Percentiles rank a stretch among this genome's conserved stretches.
Evolutionary conservation across 2,888 invertebrate species (phyloP).

Genomic region (Pheosia gnoma): DNA sequence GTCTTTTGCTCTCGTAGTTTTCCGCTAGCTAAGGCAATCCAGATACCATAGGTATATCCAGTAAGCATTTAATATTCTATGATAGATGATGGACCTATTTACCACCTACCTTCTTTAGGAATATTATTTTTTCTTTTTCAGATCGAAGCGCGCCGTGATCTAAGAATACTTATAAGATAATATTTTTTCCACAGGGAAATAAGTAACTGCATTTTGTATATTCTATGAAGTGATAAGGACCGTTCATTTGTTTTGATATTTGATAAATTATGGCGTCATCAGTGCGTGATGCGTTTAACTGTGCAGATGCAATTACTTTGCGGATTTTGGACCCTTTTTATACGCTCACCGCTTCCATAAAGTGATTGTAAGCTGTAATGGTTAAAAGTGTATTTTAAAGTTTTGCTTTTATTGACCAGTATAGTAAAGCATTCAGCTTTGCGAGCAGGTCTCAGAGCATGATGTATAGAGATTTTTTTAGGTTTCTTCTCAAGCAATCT

Average conservation of each 20-base stretch:
- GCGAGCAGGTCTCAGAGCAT: slow-evolving; percentile 77
- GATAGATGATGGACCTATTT: not conserved
- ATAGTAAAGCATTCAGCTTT: slow-evolving; percentile 73
- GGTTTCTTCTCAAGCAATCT: slow-evolving; percentile 80
- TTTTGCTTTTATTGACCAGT: slow-evolving; percentile 75
- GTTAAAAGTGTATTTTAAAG: slow-evolving; percentile 75
- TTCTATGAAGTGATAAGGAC: slow-evolving; percentile 85
- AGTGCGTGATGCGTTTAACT: slow-evolving; percentile 77
- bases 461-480: slow-evolving; percentile 82
- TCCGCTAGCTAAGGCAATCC: too few relatives aligned
- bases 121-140: slow-evolving; percentile 54
- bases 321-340: slow-evolving; percentile 80
- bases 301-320: slow-evolving; percentile 79
- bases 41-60: too few relatives aligned
- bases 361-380: slow-evolving; percentile 77
- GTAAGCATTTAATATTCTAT: not conserved
- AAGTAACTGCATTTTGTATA: slow-evolving; percentile 86
- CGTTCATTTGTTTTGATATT: slow-evolving; percentile 83
- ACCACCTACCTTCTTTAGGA: not conserved
- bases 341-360: slow-evolving; percentile 81
- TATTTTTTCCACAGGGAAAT: slow-evolving; percentile 85
- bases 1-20: too few relatives aligned
- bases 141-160: slow-evolving; percentile 84
- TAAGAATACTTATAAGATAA: slow-evolving; percentile 84
- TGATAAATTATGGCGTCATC: slow-evolving; percentile 80